Evolutionary conservation across 1,140 invertebrate species (phyloP).

Genomic region (Drosophila yakuba): DNA sequence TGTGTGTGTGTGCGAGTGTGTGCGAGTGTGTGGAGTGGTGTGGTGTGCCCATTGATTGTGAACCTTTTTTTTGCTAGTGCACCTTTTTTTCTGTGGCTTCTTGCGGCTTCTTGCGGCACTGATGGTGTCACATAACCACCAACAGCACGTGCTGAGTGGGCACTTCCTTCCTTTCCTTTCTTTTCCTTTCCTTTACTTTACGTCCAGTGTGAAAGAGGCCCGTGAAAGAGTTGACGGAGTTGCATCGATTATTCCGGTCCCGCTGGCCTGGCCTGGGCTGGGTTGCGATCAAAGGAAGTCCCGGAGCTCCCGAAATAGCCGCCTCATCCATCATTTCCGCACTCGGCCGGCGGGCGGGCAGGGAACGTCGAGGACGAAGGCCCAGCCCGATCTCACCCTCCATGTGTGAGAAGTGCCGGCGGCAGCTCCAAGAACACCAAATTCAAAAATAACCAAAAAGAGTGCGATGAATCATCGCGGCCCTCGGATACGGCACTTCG

Average conservation of each 20-base stretch:
- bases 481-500: conserved; percentile 16
- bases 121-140: conserved; percentile 72
- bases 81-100: conserved; percentile 70
- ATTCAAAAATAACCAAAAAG: conserved; percentile 18
- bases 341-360: conserved; percentile 9
- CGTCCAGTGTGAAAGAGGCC: neutral
- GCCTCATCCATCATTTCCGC: conserved; percentile 55
- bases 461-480: conserved; percentile 46
- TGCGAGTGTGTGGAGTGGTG: too few relatives aligned
- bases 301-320: conserved; percentile 43
- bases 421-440: conserved; percentile 26
- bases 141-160: conserved; percentile 30
- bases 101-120: conserved; percentile 22
- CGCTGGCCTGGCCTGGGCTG: neutral
- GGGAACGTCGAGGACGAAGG: neutral
- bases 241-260: conserved; percentile 1
- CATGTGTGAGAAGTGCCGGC: conserved; percentile 35
- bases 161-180: neutral
- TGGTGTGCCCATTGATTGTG: conserved; percentile 14
- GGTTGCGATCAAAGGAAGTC: conserved; percentile 9
- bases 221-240: conserved; percentile 10
- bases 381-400: neutral
- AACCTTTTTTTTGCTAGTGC: conserved; percentile 27
- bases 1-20: conserved; percentile 5
- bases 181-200: neutral